These are phyloP conservation scores for Stegastes partitus DNA, from an alignment of 2,113 vertebrate genomes.

Conservation along the genomic window DNA sequence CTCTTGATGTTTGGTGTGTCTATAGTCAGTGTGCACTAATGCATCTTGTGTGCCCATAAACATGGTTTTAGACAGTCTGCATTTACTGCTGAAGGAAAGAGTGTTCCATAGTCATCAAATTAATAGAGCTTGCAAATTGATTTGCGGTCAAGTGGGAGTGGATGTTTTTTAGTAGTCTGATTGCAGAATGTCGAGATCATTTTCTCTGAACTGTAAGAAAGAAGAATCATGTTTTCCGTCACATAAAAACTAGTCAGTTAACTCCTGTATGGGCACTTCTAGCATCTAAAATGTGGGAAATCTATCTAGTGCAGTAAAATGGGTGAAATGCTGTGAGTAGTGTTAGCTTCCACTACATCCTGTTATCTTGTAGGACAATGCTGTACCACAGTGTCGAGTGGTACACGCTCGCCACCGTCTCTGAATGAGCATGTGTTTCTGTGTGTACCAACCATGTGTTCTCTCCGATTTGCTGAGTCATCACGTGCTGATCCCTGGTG, in stretches of 20 bases:
- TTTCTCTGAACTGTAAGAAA: neutral
- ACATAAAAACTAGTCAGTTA: neutral
- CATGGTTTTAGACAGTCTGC: neutral
- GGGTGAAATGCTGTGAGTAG: neutral
- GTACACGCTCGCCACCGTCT: neutral
- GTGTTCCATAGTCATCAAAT: neutral
- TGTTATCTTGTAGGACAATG: neutral
- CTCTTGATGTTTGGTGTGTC: neutral
- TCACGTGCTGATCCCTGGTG: slow-evolving; percentile 9
- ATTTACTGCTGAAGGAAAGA: neutral
- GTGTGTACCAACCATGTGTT: neutral
- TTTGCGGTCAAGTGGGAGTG: neutral
- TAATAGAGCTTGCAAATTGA: neutral
- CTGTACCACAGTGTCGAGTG: neutral
- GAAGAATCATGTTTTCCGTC: neutral
- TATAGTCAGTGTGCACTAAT: neutral
- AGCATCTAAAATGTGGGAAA: neutral
- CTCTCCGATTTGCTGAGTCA: slow-evolving; percentile 31
- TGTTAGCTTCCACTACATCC: neutral
- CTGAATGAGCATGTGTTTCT: neutral
- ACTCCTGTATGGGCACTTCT: neutral
- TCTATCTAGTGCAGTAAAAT: neutral
- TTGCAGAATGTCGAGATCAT: neutral
- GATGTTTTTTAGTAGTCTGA: neutral
- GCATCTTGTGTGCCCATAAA: neutral